A percentile compares a stretch with the other conserved stretches of the same genome.
Conservation (phyloP, 2,113 vertebrate species). For the Sebastes fasciatus region DNA sequence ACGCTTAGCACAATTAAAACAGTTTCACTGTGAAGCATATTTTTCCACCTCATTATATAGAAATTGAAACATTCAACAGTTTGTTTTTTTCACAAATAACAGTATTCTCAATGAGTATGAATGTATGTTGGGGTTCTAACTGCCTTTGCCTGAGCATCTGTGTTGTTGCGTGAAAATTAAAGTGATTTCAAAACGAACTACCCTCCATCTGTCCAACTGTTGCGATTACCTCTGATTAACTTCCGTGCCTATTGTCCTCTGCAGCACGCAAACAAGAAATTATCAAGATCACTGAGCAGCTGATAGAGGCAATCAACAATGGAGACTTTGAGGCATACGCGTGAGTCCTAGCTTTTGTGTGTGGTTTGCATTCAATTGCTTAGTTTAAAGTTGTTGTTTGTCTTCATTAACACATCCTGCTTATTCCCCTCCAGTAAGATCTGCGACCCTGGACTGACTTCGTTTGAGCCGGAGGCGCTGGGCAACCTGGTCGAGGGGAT, state of each 20-base stretch:
- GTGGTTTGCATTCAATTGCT: fast-evolving
- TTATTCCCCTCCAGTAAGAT: slow-evolving; percentile 86
- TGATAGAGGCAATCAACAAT: slow-evolving; percentile 94
- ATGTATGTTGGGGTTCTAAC: fast-evolving
- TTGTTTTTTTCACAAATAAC: not conserved
- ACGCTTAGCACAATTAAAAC: not conserved
- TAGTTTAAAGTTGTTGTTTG: not conserved
- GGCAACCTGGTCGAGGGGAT: slow-evolving; percentile 98
- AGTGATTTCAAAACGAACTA: not conserved
- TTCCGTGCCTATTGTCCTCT: not conserved
- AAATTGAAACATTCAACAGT: not conserved
- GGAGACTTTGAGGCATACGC: slow-evolving; percentile 94
- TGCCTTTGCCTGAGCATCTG: not conserved
- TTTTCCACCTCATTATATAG: not conserved
- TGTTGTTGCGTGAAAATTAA: fast-evolving
- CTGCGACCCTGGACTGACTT: slow-evolving; percentile 96
- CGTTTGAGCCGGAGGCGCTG: slow-evolving; percentile 95
- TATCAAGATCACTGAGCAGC: slow-evolving; percentile 91
- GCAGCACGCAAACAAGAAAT: slow-evolving; percentile 83
- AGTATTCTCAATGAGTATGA: not conserved
- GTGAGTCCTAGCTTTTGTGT: slow-evolving; percentile 81
- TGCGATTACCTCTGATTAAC: not conserved
- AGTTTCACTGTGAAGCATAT: not conserved
- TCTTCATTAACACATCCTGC: not conserved
- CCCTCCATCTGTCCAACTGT: not conserved